These are phyloP conservation scores for Ctenochaetus hawaiiensis DNA, from an alignment of 2,797 vertebrate genomes.

Conservation along the genomic window DNA sequence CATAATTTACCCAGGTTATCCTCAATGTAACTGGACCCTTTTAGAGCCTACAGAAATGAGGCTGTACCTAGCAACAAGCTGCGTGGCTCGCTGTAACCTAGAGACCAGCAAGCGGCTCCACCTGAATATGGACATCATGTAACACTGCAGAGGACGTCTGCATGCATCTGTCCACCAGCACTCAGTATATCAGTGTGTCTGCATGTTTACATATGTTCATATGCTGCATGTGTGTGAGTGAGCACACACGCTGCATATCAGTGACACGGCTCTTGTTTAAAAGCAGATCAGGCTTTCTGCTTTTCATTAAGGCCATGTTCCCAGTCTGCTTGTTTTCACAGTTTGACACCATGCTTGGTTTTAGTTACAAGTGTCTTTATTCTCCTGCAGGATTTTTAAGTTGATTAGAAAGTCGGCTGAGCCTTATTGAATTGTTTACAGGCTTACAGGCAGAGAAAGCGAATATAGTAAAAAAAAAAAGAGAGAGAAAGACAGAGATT, in stretches of 20 bases:
- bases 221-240: conserved; percentile 32
- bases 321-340: conserved; percentile 75
- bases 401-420: conserved; percentile 71
- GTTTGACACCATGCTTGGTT: conserved; percentile 75
- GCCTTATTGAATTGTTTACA: conserved; percentile 71
- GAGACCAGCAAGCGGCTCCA: conserved; percentile 63
- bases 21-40: conserved; percentile 78
- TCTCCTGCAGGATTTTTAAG: conserved; percentile 73
- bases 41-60: conserved; percentile 59
- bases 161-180: conserved; percentile 2
- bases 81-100: conserved; percentile 61
- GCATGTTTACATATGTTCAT: conserved; percentile 37
- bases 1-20: conserved; percentile 84
- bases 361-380: conserved; percentile 77
- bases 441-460: conserved; percentile 34
- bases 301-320: conserved; percentile 75
- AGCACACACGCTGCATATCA: conserved; percentile 46
- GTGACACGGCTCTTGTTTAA: conserved; percentile 44
- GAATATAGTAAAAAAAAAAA: conserved; percentile 26
- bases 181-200: background rate
- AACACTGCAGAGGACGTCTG: conserved; percentile 11
- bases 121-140: conserved; percentile 48
- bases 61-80: conserved; percentile 73
- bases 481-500: conserved; percentile 47
- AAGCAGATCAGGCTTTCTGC: conserved; percentile 57